Evolutionary conservation across 2,888 invertebrate genomes (phyloP).

Genomic region (Acanthopleura granulata): DNA sequence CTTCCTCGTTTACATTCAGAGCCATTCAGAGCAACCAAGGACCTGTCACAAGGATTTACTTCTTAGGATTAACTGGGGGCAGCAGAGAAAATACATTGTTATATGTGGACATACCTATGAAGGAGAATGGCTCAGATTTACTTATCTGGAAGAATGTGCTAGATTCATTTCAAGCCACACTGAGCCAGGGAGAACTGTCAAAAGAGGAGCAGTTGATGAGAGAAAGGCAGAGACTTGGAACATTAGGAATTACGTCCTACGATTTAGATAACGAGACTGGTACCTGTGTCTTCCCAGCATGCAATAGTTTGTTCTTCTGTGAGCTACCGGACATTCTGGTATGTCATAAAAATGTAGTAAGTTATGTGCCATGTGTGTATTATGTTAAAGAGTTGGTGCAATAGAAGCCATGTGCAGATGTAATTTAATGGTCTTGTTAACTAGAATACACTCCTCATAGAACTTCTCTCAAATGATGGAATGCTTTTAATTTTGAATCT

Average conservation of each 20-base stretch:
- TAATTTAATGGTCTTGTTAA: no score
- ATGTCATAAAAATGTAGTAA: not conserved
- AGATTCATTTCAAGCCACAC: constrained; percentile 76
- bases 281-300: constrained; percentile 90
- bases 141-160: constrained; percentile 83
- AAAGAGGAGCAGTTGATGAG: constrained; percentile 91
- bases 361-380: no score
- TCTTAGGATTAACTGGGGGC: constrained; percentile 87
- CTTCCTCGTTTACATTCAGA: constrained; percentile 63
- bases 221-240: constrained; percentile 91
- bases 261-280: constrained; percentile 87
- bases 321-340: constrained; percentile 31
- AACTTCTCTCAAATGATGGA: no score
- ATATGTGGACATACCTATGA: constrained; percentile 81
- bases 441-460: no score
- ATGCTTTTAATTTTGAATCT: no score
- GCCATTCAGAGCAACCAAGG: constrained; percentile 50
- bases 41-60: constrained; percentile 79
- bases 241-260: constrained; percentile 93
- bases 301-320: constrained; percentile 89
- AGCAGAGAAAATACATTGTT: constrained; percentile 91
- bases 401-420: no score
- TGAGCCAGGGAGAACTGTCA: constrained; percentile 78
- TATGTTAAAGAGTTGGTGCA: no score
- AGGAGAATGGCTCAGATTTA: not conserved